Evolutionary conservation across 35 echinoderm and acorn worm species (phyloP), one percentile per base, ranked within the genome.

Genomic region (Patiria miniata): DNA sequence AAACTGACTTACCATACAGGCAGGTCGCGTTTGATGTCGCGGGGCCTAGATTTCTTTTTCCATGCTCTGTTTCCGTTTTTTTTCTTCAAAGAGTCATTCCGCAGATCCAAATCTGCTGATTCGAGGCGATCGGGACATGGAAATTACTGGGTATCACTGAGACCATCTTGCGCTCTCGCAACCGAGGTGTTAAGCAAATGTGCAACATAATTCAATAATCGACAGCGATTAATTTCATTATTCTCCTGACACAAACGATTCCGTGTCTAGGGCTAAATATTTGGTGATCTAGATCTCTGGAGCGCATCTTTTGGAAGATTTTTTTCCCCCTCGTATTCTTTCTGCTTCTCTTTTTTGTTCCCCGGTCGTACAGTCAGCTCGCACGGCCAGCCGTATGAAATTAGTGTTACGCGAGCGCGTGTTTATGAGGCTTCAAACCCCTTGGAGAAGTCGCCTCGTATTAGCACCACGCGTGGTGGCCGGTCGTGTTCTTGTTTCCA

Each of bases 151-250:
- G 65, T 73, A 73, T 73, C 65, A 73, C n/a, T 34, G 34, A 73
- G 65, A 73, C 65, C 65, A 73, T 73, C 65, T 73, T 73, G 26
- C 65, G 26, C 34, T 10, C 34, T 73, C 65, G 29, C 65, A 73
- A 73, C 65, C 65, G 65, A 73, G 26, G 65, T 73, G 65, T 73
- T 73, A 73, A 73, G 65, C 21, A 47, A 73, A 73, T 73, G 65
- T 73, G 65, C 65, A 73, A 73, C 65, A 73, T 73, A 73, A 73
- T 73, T 73, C 65, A 73, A 73, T 73, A 26, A 73, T 73, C 26
- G 65, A 34, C 34, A 34, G 34, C 34, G 65, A 73, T 73, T 73
- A 73, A 73, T 73, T 73, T 73, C 65, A 73, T 73, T 73, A 73
- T 73, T 73, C 34, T 23, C 65, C 29, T 73, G 65, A 73, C 65